These are phyloP conservation scores for Axea sp. DNA, from an alignment of 2,888 invertebrate species.

Conservation along the genomic window DNA sequence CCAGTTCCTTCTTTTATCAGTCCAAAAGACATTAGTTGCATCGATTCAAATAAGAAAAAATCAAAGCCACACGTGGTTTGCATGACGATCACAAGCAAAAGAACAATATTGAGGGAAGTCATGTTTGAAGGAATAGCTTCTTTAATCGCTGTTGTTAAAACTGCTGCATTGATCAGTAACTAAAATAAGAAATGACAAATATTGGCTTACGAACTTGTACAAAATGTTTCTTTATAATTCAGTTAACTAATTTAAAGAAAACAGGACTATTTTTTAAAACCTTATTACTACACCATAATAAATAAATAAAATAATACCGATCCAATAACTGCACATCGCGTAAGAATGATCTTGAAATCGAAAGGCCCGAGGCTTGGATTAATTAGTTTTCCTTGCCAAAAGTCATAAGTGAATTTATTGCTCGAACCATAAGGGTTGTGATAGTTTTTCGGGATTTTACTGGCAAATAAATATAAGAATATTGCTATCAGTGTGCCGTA, in stretches of 20 bases:
- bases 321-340: slow-evolving; percentile 81
- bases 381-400: slow-evolving; percentile 87
- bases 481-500: slow-evolving; percentile 82
- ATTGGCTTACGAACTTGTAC: no score
- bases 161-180: slow-evolving; percentile 23
- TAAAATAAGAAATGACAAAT: no score
- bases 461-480: slow-evolving; percentile 82
- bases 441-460: slow-evolving; percentile 80
- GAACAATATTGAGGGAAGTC: slow-evolving; percentile 71
- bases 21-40: slow-evolving; percentile 84
- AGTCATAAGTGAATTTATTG: slow-evolving; percentile 84
- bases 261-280: no score
- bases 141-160: slow-evolving; percentile 24
- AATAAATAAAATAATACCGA: slow-evolving; percentile 79
- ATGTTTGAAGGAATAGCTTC: not conserved
- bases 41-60: slow-evolving; percentile 83
- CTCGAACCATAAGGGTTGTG: slow-evolving; percentile 84
- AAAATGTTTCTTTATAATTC: no score
- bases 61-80: slow-evolving; percentile 83
- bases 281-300: no score
- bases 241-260: no score
- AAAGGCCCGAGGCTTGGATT: slow-evolving; percentile 84
- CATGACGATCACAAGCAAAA: slow-evolving; percentile 80
- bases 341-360: slow-evolving; percentile 85
- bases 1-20: slow-evolving; percentile 89